Base-by-base conservation (phyloP, 37 sponge, comb jelly and placozoan genomes). In the Geodia barretti region DNA sequence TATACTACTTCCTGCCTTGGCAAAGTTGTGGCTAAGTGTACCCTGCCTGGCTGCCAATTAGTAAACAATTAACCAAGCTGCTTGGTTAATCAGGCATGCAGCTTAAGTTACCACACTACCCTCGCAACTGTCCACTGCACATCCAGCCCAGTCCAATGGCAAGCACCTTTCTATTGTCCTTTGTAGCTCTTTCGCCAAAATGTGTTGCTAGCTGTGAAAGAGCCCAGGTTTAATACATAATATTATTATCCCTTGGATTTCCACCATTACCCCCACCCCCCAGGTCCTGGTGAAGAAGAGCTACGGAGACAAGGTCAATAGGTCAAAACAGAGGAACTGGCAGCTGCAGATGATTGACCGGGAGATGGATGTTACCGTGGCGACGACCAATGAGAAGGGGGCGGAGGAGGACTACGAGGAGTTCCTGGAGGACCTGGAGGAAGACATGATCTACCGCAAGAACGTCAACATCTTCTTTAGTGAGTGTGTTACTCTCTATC, bases 361-460 rank as follows among this genome's bases (percentile, higher is more conserved):
- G 35, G 92, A 91, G 29, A 63, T 39, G 70, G 91, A 75, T 39
- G 83, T 24, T 0, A 25, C 19, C 34, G 42, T 72, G 75, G 74
- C 75, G 26, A n/a, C n/a, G n/a, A 66, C 54, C 28, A 63, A 79
- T 39, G 65, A 75, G 60, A 72, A 70, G 39, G 35, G 54, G 3
- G 68, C 81, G 26, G 73, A 81, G 64, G 84, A 79, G 25, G 97
- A 97, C 74, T 89, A 87, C 77, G 69, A 74, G 23, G 95, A 94
- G 42, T 97, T 97, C 80, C 62, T 97, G 78, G 92, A 94, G 77
- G 92, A 97, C 43, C 63, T 97, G 38, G 97, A 97, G 79, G 97
- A 97, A 59, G 95, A 97, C 58, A 78, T 59, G 23, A 73, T 58
- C 4, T 87, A 85, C 36, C 59, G 99, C 5, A 66, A 92, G 69